phyloP scores from a whole-genome alignment of 2,797 vertebrate genomes.

The Chaetophractus vellerosus region DNA sequence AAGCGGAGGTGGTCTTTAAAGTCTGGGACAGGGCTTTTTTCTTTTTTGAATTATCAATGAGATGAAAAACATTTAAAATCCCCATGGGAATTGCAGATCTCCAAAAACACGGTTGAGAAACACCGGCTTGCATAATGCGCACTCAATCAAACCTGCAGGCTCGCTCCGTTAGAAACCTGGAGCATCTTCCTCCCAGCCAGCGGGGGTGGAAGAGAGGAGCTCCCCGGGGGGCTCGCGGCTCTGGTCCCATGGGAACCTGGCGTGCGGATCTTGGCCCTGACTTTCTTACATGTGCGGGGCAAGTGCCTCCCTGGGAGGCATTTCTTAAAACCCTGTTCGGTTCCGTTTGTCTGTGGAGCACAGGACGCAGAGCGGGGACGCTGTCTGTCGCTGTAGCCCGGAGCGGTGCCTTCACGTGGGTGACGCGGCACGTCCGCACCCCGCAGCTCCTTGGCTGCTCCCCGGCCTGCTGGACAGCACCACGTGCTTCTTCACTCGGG shows the following conservation, averaged over 20 bases:
- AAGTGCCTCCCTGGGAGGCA: not conserved
- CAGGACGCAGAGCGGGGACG: too few relatives aligned
- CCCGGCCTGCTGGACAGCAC: too few relatives aligned
- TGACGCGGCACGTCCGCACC: not conserved
- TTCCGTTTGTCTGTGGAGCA: not conserved
- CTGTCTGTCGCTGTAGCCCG: not conserved
- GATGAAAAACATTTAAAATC: not conserved
- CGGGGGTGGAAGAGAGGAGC: too few relatives aligned
- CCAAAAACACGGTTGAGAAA: not conserved
- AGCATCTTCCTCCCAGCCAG: not conserved
- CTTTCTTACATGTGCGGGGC: not conserved
- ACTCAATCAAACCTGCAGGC: accelerated
- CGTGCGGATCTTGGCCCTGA: accelerated
- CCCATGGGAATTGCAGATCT: not conserved
- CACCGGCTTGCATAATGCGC: accelerated
- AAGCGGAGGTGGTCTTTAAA: not conserved
- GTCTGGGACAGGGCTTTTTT: not conserved
- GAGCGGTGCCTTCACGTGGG: not conserved
- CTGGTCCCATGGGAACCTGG: not conserved
- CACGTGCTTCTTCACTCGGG: too few relatives aligned
- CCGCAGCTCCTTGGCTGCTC: not conserved
- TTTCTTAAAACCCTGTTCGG: not conserved
- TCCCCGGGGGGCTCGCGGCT: not conserved
- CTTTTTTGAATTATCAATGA: not conserved
- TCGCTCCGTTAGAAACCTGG: too few relatives aligned